Base-by-base conservation (phyloP, 2,113 vertebrate genomes). In the Xiphophorus couchianus region DNA sequence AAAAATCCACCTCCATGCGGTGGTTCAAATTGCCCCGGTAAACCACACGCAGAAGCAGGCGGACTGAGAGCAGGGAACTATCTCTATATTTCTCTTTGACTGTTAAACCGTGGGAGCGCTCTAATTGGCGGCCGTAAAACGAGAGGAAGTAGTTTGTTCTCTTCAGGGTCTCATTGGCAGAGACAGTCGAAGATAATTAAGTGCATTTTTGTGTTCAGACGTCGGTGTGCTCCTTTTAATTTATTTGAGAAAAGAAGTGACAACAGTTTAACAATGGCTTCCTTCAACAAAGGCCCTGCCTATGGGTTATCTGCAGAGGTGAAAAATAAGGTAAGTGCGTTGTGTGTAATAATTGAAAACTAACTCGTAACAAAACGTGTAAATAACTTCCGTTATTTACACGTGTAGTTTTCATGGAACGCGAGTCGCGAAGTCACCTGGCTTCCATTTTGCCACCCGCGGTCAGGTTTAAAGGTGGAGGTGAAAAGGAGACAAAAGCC, bases 261-360 rank as follows among this genome's bases (percentile, higher is more conserved):
- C 1, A 35, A 61, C 37, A 44, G 6, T 44, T 27, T 39, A 33
- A 86, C 71, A 13, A 95, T 95, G 94, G 22, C 92, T 58, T 68
- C 71, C 42, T 95, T 95, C 66, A 93, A 90, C 90, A 94, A 58
- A 80, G 94, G 94, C 74, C 94, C 94, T n/a, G 68, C 88, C 27
- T 95, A 93, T 71, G 94, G 94, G 22, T 83, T 94, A 74, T 90
- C 93, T n/a, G 94, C 94, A 14, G 94, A 95, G 75, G 93, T 95
- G 1, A 94, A 90, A 79, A 94, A 88, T 84, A 94, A 94, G 91
- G 94, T 95, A 84, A 2, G 90, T 86, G 3, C 28, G 44, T 6
- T 19, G 17, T 22, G 5, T 48, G 44, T 19, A 48, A 48, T 48
- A 19, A 48, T 19, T 48, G 4, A 48, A 48, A 48, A 17, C 44